Evolutionary conservation across 2,888 invertebrate genomes (phyloP), one percentile per base, ranked within the genome.

Genomic region (Clepsis dumicolana): DNA sequence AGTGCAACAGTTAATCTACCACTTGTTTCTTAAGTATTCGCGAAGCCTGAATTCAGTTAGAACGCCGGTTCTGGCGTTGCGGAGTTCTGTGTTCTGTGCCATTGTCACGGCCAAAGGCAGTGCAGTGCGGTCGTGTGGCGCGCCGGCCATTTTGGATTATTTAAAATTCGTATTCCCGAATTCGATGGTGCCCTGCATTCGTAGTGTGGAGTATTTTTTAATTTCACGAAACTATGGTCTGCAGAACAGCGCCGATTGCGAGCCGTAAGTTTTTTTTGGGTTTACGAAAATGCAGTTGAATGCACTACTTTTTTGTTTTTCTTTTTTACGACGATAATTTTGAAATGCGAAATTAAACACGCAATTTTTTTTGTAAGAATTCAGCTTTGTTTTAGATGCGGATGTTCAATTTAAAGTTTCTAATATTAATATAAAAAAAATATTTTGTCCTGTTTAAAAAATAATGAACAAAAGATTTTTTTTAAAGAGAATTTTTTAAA

Each of bases 221-320:
- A 61, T 38, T 67, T 63, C 24, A 12, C 24, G 67, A 57, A 63
- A 52, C 29, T 50, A 67, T 66, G 91, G 90, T 89, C 70, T 89
- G 88, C 76, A 90, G 88, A 79, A 83, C 90, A n/a, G 75, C 84
- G 59, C 91, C 90, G 3, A 86, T 80, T 38, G 77, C 75, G 24
- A 83, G 81, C 54, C 83, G 90, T 91, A 71, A 90, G 90, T 88
- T 63, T 70, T 71, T 66, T 64, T 71, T 75, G 10, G 1, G 12
- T 21, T 18, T 12, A 16, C 4, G 1, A 38, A 4, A 38, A 38
- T 38, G 14, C 38, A n/a, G 14, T 10, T 4, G 38, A 14, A 14
- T n/a, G 38, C 0, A 32, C 7, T n/a, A 32, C 10, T 8, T 12
- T 8, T 32, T 38, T 38, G 14, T 38, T 38, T 38, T 38, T 3